Conservation (phyloP, 2,797 vertebrate species). For the Chaunax sp. region DNA sequence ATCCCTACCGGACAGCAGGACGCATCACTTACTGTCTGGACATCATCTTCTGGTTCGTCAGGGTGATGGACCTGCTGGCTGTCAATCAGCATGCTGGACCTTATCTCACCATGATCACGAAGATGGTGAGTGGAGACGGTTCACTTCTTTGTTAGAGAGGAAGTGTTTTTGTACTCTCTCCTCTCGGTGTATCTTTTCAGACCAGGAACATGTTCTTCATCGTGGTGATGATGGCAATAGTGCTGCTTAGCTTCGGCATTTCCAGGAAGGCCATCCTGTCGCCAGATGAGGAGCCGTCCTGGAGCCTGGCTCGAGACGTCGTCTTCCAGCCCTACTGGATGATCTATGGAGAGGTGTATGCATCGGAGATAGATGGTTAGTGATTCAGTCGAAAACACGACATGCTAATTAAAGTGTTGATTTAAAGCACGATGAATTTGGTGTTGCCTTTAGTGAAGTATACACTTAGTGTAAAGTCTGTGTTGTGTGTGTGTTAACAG, state of each 20-base stretch:
- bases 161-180: neutral
- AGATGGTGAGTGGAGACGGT: slow-evolving; percentile 88
- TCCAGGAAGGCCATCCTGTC: slow-evolving; percentile 95
- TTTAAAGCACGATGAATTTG: too few relatives aligned
- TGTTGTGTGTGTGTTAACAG: slow-evolving; percentile 77
- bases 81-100: slow-evolving; percentile 96
- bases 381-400: slow-evolving; percentile 31
- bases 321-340: slow-evolving; percentile 98
- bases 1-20: slow-evolving; percentile 83
- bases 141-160: neutral
- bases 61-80: slow-evolving; percentile 93
- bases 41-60: slow-evolving; percentile 97
- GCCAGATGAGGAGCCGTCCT: slow-evolving; percentile 91
- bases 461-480: too few relatives aligned
- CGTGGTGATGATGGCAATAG: slow-evolving; percentile 97
- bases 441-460: too few relatives aligned
- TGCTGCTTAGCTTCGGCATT: slow-evolving; percentile 95
- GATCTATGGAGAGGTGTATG: slow-evolving; percentile 98
- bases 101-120: slow-evolving; percentile 97
- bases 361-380: slow-evolving; percentile 90
- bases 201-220: slow-evolving; percentile 98
- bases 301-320: slow-evolving; percentile 90
- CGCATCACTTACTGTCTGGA: slow-evolving; percentile 93
- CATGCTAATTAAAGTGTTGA: neutral
- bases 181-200: slow-evolving; percentile 70